A percentile compares a stretch with the other conserved stretches of the same genome.
Evolutionary conservation across 2,888 invertebrate genomes (phyloP).

Genomic region (Acronicta alni): DNA sequence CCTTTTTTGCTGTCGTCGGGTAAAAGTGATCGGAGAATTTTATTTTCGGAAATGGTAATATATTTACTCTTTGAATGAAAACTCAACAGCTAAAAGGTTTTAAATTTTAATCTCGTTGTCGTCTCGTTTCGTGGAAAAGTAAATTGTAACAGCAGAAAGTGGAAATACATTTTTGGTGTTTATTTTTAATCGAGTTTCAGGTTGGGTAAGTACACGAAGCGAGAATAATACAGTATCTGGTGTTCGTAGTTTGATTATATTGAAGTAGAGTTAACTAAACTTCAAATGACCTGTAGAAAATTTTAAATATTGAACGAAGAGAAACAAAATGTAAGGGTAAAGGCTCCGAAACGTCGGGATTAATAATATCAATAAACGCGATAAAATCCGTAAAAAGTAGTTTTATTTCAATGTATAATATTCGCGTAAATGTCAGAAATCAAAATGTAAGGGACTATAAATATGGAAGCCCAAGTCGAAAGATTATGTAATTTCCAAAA

Average conservation of each 20-base stretch:
- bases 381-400: too few relatives aligned
- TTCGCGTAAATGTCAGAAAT: too few relatives aligned
- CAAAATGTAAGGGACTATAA: too few relatives aligned
- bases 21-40: constrained; percentile 26
- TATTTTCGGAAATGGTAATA: constrained; percentile 36
- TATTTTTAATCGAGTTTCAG: not conserved
- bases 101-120: constrained; percentile 15
- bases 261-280: not conserved
- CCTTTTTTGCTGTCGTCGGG: constrained; percentile 36
- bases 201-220: not conserved
- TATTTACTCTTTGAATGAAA: constrained; percentile 19
- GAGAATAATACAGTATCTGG: not conserved
- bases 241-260: not conserved
- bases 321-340: too few relatives aligned
- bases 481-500: too few relatives aligned
- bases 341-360: too few relatives aligned
- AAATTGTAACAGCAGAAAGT: not conserved
- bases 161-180: not conserved
- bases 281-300: not conserved
- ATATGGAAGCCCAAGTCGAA: too few relatives aligned
- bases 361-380: too few relatives aligned
- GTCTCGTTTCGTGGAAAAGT: constrained; percentile 10
- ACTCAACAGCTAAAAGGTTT: constrained; percentile 26
- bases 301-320: too few relatives aligned
- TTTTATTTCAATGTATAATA: too few relatives aligned